Evolutionary conservation across 2,888 invertebrate species (phyloP), one percentile per base, ranked within the genome.

Genomic region (Cataglyphis livida): DNA sequence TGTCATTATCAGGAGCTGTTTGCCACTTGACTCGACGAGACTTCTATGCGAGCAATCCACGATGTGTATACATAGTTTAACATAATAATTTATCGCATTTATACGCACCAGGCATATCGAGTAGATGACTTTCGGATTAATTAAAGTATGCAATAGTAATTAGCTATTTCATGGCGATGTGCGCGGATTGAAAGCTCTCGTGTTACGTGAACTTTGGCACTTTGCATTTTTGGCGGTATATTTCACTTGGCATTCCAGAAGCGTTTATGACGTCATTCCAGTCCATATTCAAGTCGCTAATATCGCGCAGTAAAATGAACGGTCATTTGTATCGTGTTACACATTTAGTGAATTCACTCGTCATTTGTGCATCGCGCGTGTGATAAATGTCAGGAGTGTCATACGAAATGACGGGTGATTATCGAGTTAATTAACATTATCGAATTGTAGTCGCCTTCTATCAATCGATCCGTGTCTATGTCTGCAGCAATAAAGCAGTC

Each of bases 401-500:
- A 32, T 25, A 51, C 38, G 32, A 38, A 66, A 54, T 54, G 28
- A 54, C 65, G n/a, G 12, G 28, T 54, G 51, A 65, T 66, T 54
- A 48, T 65, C n/a, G 65, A 5, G 54, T 76, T 54, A 54, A 76
- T 76, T 65, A 75, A 51, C 18, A 35, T 64, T 38, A 38, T 12
- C n/a, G 44, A 35, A 32, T 75, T 35, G 12, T 54, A 76, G 54
- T 28, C 25, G 25, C 9, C 48, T 61, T 41, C n/a, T 38, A n/a
- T 38, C 73, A 41, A 44, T 54, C 35, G 15, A 35, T 25, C 18
- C 18, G 28, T 59, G 25, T 15, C 15, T 28, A 28, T 44, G 32
- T 12, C 44, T 44, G 57, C 25, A 61, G 32, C 62, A 28, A 44
- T 18, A 15, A 44, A 44, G 61, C 32, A 48, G 21, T 18, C 25